A percentile compares a stretch with the other conserved stretches of the same genome.
Conservation (phyloP, 1,140 invertebrate species). For the Heliconius hewitsoni region DNA sequence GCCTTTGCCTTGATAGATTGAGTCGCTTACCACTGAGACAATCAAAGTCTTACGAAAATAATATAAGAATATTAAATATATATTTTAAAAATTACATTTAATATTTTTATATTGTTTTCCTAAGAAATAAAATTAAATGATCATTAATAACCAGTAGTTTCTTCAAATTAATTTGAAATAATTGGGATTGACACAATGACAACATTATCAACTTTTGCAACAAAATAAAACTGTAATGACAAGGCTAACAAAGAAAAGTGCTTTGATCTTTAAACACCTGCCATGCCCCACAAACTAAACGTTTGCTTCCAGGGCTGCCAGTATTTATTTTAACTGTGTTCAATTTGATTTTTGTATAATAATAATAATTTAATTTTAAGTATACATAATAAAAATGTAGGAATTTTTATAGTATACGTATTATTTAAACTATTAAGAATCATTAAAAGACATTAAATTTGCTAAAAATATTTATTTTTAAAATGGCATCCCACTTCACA, state of each 20-base stretch:
- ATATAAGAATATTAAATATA: no score
- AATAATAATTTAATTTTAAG: background rate
- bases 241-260: background rate
- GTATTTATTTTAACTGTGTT: background rate
- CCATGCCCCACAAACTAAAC: background rate
- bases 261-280: background rate
- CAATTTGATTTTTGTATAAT: background rate
- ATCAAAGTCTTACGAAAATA: no score
- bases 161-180: no score
- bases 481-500: background rate
- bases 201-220: background rate
- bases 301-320: background rate
- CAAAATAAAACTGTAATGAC: background rate
- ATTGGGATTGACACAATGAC: no score
- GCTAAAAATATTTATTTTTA: background rate
- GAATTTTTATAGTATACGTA: background rate
- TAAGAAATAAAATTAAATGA: no score
- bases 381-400: background rate
- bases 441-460: background rate
- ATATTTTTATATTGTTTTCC: no score
- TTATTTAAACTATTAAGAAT: background rate
- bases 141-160: no score
- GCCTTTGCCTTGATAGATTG: no score
- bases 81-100: no score
- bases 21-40: no score